A percentile compares a stretch with the other conserved stretches of the same genome.
phyloP scores from a whole-genome alignment of 2,797 vertebrate species.

The Dendrocincla tyrannina region DNA sequence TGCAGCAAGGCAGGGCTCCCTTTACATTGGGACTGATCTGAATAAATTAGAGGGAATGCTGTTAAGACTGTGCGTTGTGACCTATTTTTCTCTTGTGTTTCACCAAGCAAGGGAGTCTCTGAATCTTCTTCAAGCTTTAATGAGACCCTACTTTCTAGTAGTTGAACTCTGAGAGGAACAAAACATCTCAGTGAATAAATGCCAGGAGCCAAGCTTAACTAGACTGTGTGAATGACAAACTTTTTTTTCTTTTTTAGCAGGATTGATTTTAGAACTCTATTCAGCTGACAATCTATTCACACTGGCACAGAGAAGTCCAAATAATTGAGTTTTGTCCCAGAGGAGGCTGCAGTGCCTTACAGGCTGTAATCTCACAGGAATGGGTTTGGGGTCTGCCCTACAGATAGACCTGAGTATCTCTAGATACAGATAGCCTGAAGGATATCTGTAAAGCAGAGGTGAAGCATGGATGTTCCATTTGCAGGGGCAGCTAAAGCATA shows the following conservation, averaged over 20 bases:
- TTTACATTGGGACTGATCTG: slow-evolving; percentile 33
- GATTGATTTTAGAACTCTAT: neutral
- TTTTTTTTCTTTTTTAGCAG: neutral
- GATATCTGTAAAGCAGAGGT: neutral
- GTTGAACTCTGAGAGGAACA: neutral
- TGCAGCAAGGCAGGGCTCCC: neutral
- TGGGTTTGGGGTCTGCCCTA: neutral
- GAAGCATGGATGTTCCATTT: neutral
- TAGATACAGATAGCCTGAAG: neutral
- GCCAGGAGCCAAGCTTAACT: neutral
- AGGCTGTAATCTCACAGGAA: neutral
- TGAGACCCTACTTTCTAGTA: slow-evolving; percentile 20
- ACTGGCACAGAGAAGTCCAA: neutral
- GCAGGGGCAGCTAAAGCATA: neutral
- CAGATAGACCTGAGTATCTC: neutral
- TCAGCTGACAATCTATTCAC: neutral
- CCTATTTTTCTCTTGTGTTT: slow-evolving; percentile 46
- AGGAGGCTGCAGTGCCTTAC: neutral
- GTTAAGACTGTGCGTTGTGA: slow-evolving; percentile 30
- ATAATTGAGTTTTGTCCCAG: neutral
- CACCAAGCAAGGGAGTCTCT: neutral
- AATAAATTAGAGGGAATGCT: slow-evolving; percentile 40
- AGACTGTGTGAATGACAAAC: neutral
- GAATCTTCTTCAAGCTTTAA: slow-evolving; percentile 55
- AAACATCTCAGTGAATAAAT: neutral